Evolutionary conservation across 2,113 vertebrate genomes (phyloP).

Genomic region (Rhynchomys soricoides): DNA sequence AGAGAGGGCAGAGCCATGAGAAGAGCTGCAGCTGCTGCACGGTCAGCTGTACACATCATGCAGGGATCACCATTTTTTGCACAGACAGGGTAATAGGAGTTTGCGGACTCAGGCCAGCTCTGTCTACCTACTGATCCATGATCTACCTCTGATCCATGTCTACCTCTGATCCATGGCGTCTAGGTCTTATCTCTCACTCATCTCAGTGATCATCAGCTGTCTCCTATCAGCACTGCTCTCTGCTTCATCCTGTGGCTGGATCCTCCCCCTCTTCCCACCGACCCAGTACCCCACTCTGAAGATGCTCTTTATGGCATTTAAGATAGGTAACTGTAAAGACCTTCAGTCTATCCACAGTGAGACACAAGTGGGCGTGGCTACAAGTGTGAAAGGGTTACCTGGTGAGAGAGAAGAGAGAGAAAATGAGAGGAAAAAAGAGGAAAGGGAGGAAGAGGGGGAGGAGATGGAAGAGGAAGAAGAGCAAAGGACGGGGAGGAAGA

Average conservation of each 20-base stretch:
- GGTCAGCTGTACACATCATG: too few species aligned
- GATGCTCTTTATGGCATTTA: neutral
- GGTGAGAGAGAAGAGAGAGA: neutral
- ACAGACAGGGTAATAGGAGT: neutral
- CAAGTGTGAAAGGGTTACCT: neutral
- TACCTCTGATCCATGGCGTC: neutral
- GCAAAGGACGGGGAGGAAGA: rapidly evolving
- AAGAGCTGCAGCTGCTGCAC: neutral
- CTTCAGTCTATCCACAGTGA: neutral
- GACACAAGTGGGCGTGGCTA: neutral
- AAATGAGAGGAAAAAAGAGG: rapidly evolving
- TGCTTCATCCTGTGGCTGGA: neutral
- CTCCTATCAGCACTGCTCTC: neutral
- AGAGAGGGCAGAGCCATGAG: neutral
- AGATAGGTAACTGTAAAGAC: neutral
- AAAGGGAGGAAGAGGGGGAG: too few species aligned
- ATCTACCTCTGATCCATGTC: too few species aligned
- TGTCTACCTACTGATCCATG: neutral
- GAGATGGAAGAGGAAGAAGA: too few species aligned
- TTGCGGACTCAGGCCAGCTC: neutral
- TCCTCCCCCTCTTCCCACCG: neutral
- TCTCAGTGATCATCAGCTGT: neutral
- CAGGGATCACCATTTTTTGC: neutral
- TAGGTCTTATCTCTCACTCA: neutral
- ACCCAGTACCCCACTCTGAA: neutral